Evolutionary conservation across 2,113 vertebrate genomes (phyloP).

Genomic region (Amblyornis subalaris): DNA sequence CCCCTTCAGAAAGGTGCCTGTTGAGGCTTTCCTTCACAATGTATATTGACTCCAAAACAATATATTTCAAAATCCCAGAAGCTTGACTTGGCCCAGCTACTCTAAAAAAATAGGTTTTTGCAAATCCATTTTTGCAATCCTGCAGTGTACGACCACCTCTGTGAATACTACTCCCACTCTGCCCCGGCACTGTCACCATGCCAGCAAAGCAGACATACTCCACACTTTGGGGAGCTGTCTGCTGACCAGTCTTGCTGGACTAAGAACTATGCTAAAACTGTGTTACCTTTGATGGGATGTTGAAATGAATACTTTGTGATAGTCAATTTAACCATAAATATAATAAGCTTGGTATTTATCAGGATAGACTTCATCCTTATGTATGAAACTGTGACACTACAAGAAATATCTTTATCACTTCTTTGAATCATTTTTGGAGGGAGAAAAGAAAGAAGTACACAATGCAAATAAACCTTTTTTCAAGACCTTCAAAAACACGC

Average conservation of each 20-base stretch:
- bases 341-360: not conserved
- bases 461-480: not conserved
- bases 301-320: not conserved
- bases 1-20: not conserved
- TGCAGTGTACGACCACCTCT: not conserved
- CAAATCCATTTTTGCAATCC: not conserved
- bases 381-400: not conserved
- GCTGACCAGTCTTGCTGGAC: not conserved
- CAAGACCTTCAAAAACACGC: not conserved
- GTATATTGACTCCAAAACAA: not conserved
- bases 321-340: not conserved
- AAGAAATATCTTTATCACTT: not conserved
- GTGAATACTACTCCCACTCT: not conserved
- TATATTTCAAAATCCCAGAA: not conserved
- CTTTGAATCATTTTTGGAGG: not conserved
- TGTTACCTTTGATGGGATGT: not conserved
- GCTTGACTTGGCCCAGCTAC: not conserved
- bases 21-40: not conserved
- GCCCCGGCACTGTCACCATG: not conserved
- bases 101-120: not conserved
- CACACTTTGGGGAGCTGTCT: accelerated
- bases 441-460: not conserved
- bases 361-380: not conserved
- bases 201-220: not conserved
- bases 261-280: not conserved